Conservation (phyloP, 2,797 vertebrate genomes). For the Orestias chungarensis region DNA sequence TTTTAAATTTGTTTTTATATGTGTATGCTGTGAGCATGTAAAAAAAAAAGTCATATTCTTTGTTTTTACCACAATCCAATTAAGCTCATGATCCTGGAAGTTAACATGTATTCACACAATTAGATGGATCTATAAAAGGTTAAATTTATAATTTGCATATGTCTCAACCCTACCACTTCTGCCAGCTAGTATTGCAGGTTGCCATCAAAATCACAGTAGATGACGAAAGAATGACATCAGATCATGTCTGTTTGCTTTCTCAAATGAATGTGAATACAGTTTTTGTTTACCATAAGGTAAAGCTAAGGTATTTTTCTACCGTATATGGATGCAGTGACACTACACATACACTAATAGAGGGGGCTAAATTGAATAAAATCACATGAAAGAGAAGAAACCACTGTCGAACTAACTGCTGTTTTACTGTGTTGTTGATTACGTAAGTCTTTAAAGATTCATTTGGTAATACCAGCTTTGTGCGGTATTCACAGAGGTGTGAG, state of each 20-base stretch:
- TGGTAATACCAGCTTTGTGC: background rate
- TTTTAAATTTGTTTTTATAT: no score
- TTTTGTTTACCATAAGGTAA: background rate
- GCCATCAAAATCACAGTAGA: background rate
- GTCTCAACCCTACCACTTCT: background rate
- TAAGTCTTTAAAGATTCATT: background rate
- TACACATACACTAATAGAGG: constrained; percentile 21
- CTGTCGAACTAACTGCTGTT: background rate
- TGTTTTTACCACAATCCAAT: background rate
- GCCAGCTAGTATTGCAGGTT: background rate
- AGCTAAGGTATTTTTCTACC: background rate
- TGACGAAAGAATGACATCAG: background rate
- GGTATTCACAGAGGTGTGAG: no score
- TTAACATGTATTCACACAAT: background rate
- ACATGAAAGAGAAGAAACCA: constrained; percentile 30
- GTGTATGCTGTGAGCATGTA: background rate
- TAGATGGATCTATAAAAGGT: background rate
- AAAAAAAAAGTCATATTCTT: background rate
- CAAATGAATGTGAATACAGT: background rate
- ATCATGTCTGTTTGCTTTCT: background rate
- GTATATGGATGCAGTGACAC: background rate
- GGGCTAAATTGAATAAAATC: constrained; percentile 47
- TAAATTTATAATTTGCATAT: background rate
- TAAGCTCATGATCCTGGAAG: background rate
- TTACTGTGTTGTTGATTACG: background rate